Evolutionary conservation across 2,888 invertebrate genomes (phyloP).

Genomic region (Anticlea derivata): DNA sequence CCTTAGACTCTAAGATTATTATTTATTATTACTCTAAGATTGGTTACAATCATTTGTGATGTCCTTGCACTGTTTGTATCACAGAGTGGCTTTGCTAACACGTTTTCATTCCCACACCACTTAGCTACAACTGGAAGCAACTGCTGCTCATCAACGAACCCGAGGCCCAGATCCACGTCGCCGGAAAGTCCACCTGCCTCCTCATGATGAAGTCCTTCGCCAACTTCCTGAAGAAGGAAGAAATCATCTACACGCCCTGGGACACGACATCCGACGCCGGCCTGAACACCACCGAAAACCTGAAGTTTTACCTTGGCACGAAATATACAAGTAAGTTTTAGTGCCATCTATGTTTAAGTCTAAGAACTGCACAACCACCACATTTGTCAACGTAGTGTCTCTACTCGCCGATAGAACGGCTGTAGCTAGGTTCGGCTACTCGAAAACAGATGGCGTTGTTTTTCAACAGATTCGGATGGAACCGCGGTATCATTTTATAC

Average conservation of each 20-base stretch:
- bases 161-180: slow-evolving; percentile 86
- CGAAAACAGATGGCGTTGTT: slow-evolving; percentile 52
- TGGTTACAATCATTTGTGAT: slow-evolving; percentile 6
- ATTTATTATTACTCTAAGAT: too few relatives aligned
- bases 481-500: slow-evolving; percentile 88
- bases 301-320: slow-evolving; percentile 86
- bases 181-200: slow-evolving; percentile 88
- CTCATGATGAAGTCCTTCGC: slow-evolving; percentile 89
- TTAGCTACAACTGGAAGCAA: slow-evolving; percentile 88
- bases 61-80: slow-evolving; percentile 48
- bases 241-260: slow-evolving; percentile 81
- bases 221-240: slow-evolving; percentile 78
- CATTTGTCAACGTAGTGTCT: background rate
- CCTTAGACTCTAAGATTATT: too few relatives aligned
- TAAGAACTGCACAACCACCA: background rate
- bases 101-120: slow-evolving; percentile 68
- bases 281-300: slow-evolving; percentile 83
- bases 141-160: slow-evolving; percentile 89
- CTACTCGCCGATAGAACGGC: slow-evolving; percentile 41
- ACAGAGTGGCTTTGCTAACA: slow-evolving; percentile 70
- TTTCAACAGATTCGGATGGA: slow-evolving; percentile 87
- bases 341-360: slow-evolving; percentile 35
- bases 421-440: slow-evolving; percentile 36
- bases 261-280: slow-evolving; percentile 84
- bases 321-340: slow-evolving; percentile 88